Evolutionary conservation across 2,888 invertebrate genomes (phyloP).

Genomic region (Eristalis tenax): DNA sequence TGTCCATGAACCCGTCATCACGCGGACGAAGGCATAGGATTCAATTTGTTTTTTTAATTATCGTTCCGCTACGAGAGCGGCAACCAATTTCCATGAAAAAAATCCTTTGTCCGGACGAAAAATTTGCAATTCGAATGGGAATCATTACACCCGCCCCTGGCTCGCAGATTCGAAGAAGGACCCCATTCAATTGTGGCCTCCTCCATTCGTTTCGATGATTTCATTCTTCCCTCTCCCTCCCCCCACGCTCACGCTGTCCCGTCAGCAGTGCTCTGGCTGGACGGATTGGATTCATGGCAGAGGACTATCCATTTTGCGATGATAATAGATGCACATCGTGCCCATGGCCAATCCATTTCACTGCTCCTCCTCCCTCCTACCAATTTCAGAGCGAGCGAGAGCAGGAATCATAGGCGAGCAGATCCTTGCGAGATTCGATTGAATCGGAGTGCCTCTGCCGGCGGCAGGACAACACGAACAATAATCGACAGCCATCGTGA

Average conservation of each 20-base stretch:
- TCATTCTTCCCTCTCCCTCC: background rate
- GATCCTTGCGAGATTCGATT: background rate
- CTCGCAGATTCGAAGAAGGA: background rate
- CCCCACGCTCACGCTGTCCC: background rate
- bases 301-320: background rate
- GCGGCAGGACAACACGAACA: background rate
- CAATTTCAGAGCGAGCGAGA: too few relatives aligned
- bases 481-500: background rate
- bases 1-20: background rate
- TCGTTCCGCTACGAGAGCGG: background rate
- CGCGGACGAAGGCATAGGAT: background rate
- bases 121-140: background rate
- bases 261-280: background rate
- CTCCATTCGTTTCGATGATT: too few relatives aligned
- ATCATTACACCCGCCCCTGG: background rate
- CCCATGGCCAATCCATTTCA: too few relatives aligned
- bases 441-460: background rate
- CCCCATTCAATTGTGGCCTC: background rate
- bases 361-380: background rate
- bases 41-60: background rate
- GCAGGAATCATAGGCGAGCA: background rate
- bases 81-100: background rate
- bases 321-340: background rate
- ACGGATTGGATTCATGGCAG: background rate
- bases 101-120: background rate